Evolutionary conservation across 2,797 vertebrate species (phyloP), one percentile per base, ranked within the genome.

Genomic region (Eurystomus glaucurus): DNA sequence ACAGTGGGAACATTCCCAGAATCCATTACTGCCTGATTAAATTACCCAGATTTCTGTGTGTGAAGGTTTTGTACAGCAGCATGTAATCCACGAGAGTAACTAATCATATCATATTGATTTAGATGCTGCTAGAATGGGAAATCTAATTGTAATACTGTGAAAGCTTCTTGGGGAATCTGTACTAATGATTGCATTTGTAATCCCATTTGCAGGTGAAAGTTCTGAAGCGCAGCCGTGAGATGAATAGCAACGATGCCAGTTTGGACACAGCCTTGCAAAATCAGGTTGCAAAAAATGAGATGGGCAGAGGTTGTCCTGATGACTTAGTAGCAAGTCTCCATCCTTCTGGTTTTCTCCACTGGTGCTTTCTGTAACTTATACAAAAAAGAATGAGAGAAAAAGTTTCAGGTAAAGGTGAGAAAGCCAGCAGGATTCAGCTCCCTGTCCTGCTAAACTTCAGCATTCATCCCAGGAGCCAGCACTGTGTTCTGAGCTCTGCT

Each of bases 41-140:
- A 99, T 99, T 98, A 98, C 98, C 96, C 96, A 97, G 97, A 97
- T 97, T 98, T 98, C 97, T 97, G 97, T 82, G 97, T 97, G 97
- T 98, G 98, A 98, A 98, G 98, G 97, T 98, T 98, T 97, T 97
- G 97, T 93, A 97, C 97, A 93, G 97, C 97, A 98, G 98, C 97
- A 98, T 98, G 98, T 98, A 98, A 98, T 98, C 97, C 98, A 97
- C 75, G 35, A 92, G 94, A 98, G 97, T 96, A 97, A 98, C 98
- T 98, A 98, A 98, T 98, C 98, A 98, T 98, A 98, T 97, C 96
- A 97, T 98, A 98, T 98, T 98, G 98, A 98, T 98, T 98, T 98
- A 98, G 98, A 98, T 98, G 98, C 98, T 98, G 98, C 98, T 98
- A 97, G 97, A 98, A 98, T 97, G 97, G 98, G 97, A 97, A 98